phyloP scores from a whole-genome alignment of 2,113 vertebrate genomes.

The Poeciliopsis occidentalis region DNA sequence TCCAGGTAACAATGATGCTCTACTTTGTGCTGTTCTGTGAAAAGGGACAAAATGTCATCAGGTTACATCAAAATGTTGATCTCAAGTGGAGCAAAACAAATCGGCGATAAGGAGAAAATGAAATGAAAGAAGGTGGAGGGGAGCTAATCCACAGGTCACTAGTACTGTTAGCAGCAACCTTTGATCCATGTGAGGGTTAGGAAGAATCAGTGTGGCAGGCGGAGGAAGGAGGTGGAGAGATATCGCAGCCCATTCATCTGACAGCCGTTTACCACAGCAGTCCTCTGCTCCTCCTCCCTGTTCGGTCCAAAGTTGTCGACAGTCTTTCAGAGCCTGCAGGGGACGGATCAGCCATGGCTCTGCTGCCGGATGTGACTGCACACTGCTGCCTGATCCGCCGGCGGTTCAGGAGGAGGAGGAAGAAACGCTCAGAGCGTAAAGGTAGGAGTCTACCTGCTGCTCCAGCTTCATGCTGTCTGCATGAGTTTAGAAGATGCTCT shows the following conservation, averaged over 20 bases:
- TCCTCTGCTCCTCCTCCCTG: conserved; percentile 2
- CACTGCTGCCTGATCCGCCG: conserved; percentile 42
- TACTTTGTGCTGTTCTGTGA: no score
- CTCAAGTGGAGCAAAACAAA: no score
- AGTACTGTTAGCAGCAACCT: background rate
- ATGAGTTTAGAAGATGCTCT: no score
- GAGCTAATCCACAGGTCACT: background rate
- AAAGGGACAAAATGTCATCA: no score
- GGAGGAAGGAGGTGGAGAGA: conserved; percentile 18
- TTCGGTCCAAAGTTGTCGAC: conserved; percentile 38
- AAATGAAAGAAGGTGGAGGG: no score
- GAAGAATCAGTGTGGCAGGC: background rate
- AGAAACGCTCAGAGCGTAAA: conserved; percentile 78
- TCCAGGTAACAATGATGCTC: no score
- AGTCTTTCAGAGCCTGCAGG: conserved; percentile 1
- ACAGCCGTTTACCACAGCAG: conserved; percentile 41
- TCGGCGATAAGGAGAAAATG: no score
- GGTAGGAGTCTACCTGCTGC: conserved; percentile 64
- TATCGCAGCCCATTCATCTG: conserved; percentile 27
- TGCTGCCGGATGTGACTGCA: conserved; percentile 40
- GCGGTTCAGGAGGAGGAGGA: conserved; percentile 77
- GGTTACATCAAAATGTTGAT: no score
- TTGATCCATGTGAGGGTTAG: background rate
- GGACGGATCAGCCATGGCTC: conserved; percentile 62
- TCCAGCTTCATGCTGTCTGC: no score